Evolutionary conservation across 1,140 invertebrate species (phyloP).

Genomic region (Agrilus planipennis): DNA sequence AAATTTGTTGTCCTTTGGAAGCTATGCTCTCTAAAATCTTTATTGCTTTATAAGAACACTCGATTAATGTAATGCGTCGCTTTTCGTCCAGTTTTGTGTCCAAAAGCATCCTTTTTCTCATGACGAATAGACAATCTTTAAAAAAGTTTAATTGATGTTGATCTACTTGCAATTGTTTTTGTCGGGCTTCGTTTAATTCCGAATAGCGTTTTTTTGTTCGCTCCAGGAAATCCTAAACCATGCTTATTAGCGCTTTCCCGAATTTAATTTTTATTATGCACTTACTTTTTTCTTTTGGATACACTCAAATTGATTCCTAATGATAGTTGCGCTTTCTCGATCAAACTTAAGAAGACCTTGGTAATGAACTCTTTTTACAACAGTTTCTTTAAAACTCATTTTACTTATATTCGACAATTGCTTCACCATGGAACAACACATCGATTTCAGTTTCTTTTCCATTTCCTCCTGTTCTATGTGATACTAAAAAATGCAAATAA

Average conservation of each 20-base stretch:
- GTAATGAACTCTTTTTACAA: constrained; percentile 22
- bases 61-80: constrained; percentile 17
- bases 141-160: constrained; percentile 3
- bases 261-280: too few species aligned
- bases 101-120: constrained; percentile 11
- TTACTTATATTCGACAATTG: constrained; percentile 19
- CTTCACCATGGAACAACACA: constrained; percentile 19
- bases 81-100: constrained; percentile 21
- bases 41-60: constrained; percentile 14
- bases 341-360: constrained; percentile 25
- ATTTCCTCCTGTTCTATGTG: constrained; percentile 14
- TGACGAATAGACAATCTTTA: not conserved
- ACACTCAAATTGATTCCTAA: too few species aligned
- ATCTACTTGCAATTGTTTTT: constrained; percentile 5
- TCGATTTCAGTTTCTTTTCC: constrained; percentile 15
- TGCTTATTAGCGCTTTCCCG: too few species aligned
- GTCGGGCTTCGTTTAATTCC: not conserved
- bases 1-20: constrained; percentile 19
- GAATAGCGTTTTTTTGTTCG: constrained; percentile 9
- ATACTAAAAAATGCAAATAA: constrained; percentile 9
- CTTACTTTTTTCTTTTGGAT: too few species aligned
- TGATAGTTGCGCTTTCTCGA: constrained; percentile 22
- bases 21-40: constrained; percentile 14
- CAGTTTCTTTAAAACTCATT: constrained; percentile 21
- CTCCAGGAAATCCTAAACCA: constrained; percentile 9